These are phyloP conservation scores for Scytalopus superciliaris DNA, from an alignment of 2,113 vertebrate genomes.

Conservation along the genomic window DNA sequence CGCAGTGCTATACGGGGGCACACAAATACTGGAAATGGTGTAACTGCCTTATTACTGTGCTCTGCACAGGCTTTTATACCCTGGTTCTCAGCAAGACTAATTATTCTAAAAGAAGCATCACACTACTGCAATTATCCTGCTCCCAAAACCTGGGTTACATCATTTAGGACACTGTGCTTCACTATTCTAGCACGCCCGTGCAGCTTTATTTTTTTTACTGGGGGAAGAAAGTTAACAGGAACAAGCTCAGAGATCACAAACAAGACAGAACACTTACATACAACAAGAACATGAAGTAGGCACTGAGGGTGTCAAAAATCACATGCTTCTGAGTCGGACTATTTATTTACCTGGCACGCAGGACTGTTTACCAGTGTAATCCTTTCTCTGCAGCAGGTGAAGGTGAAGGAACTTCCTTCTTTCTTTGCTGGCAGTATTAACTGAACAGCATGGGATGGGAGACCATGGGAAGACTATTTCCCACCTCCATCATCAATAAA, in stretches of 20 bases:
- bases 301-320: background rate
- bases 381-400: background rate
- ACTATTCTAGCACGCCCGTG: background rate
- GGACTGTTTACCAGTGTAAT: background rate
- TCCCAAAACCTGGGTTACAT: conserved; percentile 55
- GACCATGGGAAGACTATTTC: background rate
- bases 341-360: background rate
- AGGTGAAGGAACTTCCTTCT: background rate
- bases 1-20: conserved; percentile 1
- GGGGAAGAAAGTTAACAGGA: background rate
- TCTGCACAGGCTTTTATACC: conserved; percentile 39
- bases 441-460: background rate
- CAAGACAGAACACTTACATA: background rate
- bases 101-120: conserved; percentile 55
- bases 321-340: background rate
- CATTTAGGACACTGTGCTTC: conserved; percentile 49
- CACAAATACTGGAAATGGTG: conserved; percentile 47
- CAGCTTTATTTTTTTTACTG: conserved; percentile 4
- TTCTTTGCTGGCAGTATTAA: background rate
- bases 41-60: conserved; percentile 38
- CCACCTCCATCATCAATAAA: background rate
- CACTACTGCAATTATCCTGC: conserved; percentile 45
- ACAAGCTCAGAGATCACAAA: background rate
- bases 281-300: background rate
- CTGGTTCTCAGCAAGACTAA: conserved; percentile 50